phyloP scores from a whole-genome alignment of 1,140 invertebrate species.

The Lepidurus arcticus region DNA sequence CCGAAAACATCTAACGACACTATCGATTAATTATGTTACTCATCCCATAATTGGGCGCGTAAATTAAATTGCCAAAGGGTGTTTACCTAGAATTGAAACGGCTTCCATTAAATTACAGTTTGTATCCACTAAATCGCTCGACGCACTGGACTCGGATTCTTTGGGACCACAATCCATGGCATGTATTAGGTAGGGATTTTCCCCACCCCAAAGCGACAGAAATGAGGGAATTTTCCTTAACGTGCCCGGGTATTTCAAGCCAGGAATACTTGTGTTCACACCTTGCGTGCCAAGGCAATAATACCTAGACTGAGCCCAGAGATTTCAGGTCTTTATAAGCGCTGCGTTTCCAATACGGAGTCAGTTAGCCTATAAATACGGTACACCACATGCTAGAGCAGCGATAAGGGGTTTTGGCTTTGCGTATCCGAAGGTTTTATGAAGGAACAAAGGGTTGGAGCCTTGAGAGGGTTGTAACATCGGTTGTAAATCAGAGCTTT shows the following conservation, averaged over 20 bases:
- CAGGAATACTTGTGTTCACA: not conserved
- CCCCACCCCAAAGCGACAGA: not conserved
- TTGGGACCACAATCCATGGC: not conserved
- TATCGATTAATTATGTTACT: too few relatives aligned
- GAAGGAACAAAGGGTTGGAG: not conserved
- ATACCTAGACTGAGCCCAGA: not conserved
- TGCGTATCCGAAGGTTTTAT: not conserved
- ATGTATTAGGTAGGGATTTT: not conserved
- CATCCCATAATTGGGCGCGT: too few relatives aligned
- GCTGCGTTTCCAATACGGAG: not conserved
- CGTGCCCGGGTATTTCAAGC: not conserved
- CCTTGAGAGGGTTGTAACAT: not conserved
- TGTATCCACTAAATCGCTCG: not conserved
- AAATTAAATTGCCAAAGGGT: too few relatives aligned
- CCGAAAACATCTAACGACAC: constrained; percentile 24
- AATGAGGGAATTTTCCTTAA: not conserved
- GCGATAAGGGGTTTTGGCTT: not conserved
- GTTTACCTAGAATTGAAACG: not conserved
- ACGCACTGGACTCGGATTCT: not conserved
- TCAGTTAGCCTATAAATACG: not conserved
- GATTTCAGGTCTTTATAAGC: not conserved
- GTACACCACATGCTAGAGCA: not conserved
- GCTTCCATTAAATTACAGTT: constrained; percentile 3
- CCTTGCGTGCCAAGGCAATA: not conserved
- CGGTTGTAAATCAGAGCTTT: constrained; percentile 21